phyloP scores from a whole-genome alignment of 2,888 invertebrate genomes.

The Microchrysa polita region DNA sequence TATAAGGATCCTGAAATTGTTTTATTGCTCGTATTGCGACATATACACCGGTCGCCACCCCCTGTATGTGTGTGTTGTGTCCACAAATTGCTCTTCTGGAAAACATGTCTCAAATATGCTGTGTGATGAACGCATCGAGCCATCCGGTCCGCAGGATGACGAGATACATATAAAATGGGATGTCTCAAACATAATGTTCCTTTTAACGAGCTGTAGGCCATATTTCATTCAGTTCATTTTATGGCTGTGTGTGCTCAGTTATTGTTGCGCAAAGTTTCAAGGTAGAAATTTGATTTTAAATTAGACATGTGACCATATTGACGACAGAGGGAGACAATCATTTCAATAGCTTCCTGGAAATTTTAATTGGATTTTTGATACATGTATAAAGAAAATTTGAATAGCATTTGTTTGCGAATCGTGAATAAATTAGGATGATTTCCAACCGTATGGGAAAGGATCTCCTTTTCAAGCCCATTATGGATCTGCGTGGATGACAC shows the following conservation, averaged over 20 bases:
- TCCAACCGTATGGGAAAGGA: no score
- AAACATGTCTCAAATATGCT: no score
- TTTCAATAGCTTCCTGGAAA: neutral
- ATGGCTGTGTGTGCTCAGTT: conserved; percentile 11
- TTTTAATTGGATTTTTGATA: conserved; percentile 33
- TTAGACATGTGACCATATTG: neutral
- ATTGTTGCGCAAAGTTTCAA: conserved; percentile 14
- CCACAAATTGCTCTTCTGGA: no score
- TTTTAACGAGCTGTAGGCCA: conserved; percentile 6
- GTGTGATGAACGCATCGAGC: no score
- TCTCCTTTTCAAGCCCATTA: no score
- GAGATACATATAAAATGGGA: neutral
- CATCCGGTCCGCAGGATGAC: no score
- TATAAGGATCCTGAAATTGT: conserved; percentile 43
- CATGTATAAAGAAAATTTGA: neutral
- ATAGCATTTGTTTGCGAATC: neutral
- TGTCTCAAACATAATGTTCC: neutral
- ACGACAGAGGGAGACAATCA: no score
- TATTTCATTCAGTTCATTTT: conserved; percentile 19
- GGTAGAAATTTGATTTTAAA: conserved; percentile 29
- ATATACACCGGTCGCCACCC: neutral
- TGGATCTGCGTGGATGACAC: no score
- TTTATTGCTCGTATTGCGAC: conserved; percentile 23
- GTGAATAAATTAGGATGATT: no score
- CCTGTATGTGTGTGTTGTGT: no score